phyloP scores from a whole-genome alignment of 2,113 vertebrate genomes.

The Ciconia stormi region DNA sequence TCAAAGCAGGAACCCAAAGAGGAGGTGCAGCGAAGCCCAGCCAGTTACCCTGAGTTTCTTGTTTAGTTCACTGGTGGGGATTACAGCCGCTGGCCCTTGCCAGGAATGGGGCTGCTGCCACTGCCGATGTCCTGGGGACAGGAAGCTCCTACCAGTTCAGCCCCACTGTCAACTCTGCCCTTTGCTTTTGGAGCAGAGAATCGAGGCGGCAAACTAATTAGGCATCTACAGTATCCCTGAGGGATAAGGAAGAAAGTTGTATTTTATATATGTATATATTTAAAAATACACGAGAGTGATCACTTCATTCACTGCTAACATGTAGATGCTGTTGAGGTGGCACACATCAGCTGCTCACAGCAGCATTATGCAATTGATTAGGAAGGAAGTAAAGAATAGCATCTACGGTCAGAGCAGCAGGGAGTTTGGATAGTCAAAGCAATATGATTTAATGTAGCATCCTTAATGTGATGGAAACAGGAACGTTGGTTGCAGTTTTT shows the following conservation, averaged over 20 bases:
- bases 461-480: background rate
- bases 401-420: background rate
- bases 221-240: background rate
- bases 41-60: background rate
- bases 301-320: background rate
- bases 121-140: accelerated
- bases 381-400: background rate
- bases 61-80: background rate
- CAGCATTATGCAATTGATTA: background rate
- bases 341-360: background rate
- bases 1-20: background rate
- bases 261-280: background rate
- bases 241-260: background rate
- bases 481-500: background rate
- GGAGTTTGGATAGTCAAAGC: background rate
- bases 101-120: background rate
- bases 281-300: background rate
- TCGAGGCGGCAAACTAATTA: background rate
- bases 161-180: background rate
- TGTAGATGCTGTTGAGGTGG: background rate
- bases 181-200: background rate
- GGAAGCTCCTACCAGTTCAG: background rate
- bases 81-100: background rate
- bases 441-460: background rate
- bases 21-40: background rate